These are phyloP conservation scores for Pseudochaenichthys georgianus DNA, from an alignment of 2,797 vertebrate genomes.

Conservation along the genomic window DNA sequence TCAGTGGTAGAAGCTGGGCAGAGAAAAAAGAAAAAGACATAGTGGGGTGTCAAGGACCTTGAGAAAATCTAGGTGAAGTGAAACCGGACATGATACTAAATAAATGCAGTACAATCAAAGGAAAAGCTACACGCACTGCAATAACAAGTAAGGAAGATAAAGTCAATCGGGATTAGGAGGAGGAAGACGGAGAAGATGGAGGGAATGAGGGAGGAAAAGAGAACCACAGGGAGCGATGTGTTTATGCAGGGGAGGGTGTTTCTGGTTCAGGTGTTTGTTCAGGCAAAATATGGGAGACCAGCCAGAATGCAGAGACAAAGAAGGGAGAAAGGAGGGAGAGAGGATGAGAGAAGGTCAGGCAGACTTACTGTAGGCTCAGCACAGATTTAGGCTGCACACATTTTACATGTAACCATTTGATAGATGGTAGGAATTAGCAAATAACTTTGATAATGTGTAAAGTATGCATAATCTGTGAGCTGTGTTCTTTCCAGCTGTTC, in stretches of 20 bases:
- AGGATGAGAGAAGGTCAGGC: conserved; percentile 68
- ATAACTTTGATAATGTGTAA: not conserved
- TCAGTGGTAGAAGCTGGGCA: not conserved
- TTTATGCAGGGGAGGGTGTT: conserved; percentile 58
- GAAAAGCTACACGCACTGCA: not conserved
- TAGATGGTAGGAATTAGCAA: conserved; percentile 25
- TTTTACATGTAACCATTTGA: conserved; percentile 19
- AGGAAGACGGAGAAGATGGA: conserved; percentile 11
- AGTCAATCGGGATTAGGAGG: conserved; percentile 26
- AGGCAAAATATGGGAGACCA: conserved; percentile 56
- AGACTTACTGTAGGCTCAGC: conserved; percentile 24
- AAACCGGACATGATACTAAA: conserved; percentile 21
- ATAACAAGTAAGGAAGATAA: conserved; percentile 15
- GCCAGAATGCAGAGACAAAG: conserved; percentile 65
- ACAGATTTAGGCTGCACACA: conserved; percentile 25
- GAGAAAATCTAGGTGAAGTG: conserved; percentile 8
- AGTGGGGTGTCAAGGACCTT: not conserved
- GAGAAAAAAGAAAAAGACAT: conserved; percentile 7
- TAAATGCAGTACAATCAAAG: conserved; percentile 19
- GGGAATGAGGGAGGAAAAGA: conserved; percentile 41
- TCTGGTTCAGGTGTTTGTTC: conserved; percentile 60
- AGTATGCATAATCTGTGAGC: not conserved
- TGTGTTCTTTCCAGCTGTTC: not conserved
- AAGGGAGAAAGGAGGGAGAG: conserved; percentile 36
- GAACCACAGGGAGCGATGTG: conserved; percentile 37